A percentile compares a stretch with the other conserved stretches of the same genome.
Conservation (phyloP, 2,113 vertebrate genomes). For the Kryptolebias marmoratus region DNA sequence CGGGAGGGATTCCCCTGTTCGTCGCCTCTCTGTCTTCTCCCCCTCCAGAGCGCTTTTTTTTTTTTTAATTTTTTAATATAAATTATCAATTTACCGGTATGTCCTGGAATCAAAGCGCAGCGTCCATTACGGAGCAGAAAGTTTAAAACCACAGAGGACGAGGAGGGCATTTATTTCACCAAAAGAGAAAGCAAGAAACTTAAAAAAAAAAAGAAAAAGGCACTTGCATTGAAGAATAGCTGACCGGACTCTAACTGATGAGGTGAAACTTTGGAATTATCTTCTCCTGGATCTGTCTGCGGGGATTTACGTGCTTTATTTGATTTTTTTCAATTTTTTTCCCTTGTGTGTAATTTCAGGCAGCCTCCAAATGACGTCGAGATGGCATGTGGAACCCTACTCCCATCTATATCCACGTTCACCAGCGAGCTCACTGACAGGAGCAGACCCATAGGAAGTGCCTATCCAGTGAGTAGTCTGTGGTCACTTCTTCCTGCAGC, state of each 20-base stretch:
- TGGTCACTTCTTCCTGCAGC: conserved; percentile 3
- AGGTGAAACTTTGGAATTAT: conserved; percentile 66
- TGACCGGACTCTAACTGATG: conserved; percentile 62
- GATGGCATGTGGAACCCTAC: conserved; percentile 92
- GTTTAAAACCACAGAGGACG: conserved; percentile 27
- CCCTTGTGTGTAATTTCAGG: conserved; percentile 76
- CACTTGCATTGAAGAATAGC: conserved; percentile 19
- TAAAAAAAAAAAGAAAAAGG: not conserved
- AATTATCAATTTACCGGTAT: conserved; percentile 25
- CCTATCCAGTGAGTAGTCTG: conserved; percentile 83
- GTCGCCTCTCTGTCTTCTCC: conserved; percentile 71
- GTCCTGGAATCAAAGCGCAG: conserved; percentile 48
- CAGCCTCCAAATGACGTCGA: conserved; percentile 92
- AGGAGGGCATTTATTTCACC: conserved; percentile 16
- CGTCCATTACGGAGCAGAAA: conserved; percentile 51
- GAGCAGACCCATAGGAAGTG: conserved; percentile 84
- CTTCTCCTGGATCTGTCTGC: conserved; percentile 11
- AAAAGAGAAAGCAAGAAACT: not conserved
- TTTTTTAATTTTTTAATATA: too few species aligned
- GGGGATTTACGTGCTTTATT: conserved; percentile 50
- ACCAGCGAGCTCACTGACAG: conserved; percentile 84
- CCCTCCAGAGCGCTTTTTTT: not conserved
- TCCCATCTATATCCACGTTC: conserved; percentile 94
- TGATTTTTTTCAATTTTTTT: conserved; percentile 18
- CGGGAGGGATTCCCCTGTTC: conserved; percentile 76